Conservation (phyloP, 64 coral and sea anemone species). For the Montipora foliosa region DNA sequence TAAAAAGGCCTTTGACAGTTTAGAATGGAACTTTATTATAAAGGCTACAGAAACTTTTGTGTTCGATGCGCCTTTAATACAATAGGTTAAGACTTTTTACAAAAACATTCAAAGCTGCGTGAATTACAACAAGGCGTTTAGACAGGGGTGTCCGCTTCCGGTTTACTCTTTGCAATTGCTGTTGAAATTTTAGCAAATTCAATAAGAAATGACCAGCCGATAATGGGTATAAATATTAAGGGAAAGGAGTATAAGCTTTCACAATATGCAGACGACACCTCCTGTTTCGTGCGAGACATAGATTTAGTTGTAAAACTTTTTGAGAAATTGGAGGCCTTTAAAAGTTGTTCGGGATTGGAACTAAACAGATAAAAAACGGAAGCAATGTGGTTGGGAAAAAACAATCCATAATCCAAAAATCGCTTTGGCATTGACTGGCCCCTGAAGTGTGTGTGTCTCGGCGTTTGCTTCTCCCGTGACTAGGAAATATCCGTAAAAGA, state of each 20-base stretch:
- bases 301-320: not conserved
- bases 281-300: not conserved
- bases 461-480: no score
- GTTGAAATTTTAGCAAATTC: not conserved
- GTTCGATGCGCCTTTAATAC: no score
- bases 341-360: not conserved
- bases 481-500: no score
- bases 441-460: no score
- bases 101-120: not conserved
- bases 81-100: no score
- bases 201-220: not conserved
- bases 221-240: not conserved
- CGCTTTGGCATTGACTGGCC: no score
- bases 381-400: not conserved
- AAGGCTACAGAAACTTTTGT: no score
- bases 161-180: not conserved
- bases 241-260: not conserved
- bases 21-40: no score
- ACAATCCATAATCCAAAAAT: not conserved
- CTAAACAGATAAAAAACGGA: not conserved
- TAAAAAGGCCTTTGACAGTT: no score
- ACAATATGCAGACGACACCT: not conserved
- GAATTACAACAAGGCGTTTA: not conserved
- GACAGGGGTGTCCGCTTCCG: conserved; percentile 3
- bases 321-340: not conserved